Evolutionary conservation across 2,888 invertebrate genomes (phyloP).

Genomic region (Arge pagana): DNA sequence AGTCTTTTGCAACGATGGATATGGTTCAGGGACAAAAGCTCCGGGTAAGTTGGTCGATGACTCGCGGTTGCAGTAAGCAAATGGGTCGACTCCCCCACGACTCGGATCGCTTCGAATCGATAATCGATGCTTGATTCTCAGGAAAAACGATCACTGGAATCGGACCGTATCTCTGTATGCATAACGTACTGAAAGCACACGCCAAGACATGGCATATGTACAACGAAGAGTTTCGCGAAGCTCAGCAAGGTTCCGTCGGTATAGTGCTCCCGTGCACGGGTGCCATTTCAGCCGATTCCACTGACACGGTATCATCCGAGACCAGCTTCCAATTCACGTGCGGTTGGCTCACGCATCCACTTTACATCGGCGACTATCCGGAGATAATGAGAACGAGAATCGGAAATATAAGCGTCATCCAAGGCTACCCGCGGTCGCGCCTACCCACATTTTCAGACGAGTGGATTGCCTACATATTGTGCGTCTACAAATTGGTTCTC

Average conservation of each 20-base stretch:
- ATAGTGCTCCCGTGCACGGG: conserved; percentile 28
- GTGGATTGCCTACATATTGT: conserved; percentile 64
- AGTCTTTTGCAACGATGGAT: conserved; percentile 63
- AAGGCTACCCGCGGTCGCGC: conserved; percentile 57
- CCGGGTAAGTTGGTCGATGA: conserved; percentile 36
- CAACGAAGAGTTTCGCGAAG: conserved; percentile 63
- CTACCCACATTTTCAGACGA: conserved; percentile 59
- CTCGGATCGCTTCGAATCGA: too few relatives aligned
- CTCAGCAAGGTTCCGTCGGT: conserved; percentile 61
- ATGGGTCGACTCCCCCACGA: too few relatives aligned
- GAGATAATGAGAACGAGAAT: conserved; percentile 58
- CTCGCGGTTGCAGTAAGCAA: too few relatives aligned
- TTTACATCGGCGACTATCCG: conserved; percentile 62
- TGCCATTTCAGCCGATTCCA: conserved; percentile 30
- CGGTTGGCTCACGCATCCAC: conserved; percentile 60
- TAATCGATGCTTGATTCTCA: conserved; percentile 44
- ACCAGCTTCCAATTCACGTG: conserved; percentile 52
- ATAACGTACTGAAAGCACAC: conserved; percentile 76
- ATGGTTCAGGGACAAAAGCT: conserved; percentile 48
- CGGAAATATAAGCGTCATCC: conserved; percentile 52
- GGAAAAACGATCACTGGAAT: conserved; percentile 58
- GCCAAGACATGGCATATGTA: conserved; percentile 70
- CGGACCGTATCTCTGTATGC: conserved; percentile 71
- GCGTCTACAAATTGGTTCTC: background rate
- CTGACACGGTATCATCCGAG: conserved; percentile 44